These are phyloP conservation scores for Cantharis lateralis DNA, from an alignment of 2,888 invertebrate species.

Conservation along the genomic window DNA sequence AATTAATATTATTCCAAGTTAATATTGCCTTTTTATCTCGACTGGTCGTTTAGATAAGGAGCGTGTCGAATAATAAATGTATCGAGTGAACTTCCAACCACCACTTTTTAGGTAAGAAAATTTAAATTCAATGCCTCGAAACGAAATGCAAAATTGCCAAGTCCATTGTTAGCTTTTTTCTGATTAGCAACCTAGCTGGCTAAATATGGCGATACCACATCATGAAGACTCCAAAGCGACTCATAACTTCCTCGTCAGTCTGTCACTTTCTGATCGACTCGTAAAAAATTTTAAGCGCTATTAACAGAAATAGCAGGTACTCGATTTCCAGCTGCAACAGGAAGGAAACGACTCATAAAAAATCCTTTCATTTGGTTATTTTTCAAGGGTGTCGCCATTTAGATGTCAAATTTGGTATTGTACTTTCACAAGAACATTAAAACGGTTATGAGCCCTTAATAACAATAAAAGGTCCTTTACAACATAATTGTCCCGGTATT, in stretches of 20 bases:
- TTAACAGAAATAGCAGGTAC: background rate
- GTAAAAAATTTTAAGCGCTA: background rate
- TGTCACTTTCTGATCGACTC: background rate
- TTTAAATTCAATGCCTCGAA: background rate
- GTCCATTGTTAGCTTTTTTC: background rate
- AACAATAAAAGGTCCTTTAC: background rate
- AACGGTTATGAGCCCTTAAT: background rate
- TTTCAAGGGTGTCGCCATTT: background rate
- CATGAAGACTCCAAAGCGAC: background rate
- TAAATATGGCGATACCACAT: background rate
- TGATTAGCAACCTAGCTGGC: background rate
- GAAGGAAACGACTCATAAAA: background rate
- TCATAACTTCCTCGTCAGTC: background rate
- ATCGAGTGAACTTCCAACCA: background rate
- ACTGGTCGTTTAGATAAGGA: background rate
- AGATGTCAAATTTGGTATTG: background rate
- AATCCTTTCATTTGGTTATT: background rate
- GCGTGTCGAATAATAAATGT: background rate
- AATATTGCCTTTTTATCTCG: background rate
- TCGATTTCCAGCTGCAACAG: background rate
- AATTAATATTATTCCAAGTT: background rate
- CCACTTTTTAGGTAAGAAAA: background rate
- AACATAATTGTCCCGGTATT: background rate
- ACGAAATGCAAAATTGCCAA: background rate
- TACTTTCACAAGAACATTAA: background rate